Evolutionary conservation across 92 coral and sea anemone species (phyloP), one percentile per base, ranked within the genome.

Genomic region (Phymanthus crucifer): DNA sequence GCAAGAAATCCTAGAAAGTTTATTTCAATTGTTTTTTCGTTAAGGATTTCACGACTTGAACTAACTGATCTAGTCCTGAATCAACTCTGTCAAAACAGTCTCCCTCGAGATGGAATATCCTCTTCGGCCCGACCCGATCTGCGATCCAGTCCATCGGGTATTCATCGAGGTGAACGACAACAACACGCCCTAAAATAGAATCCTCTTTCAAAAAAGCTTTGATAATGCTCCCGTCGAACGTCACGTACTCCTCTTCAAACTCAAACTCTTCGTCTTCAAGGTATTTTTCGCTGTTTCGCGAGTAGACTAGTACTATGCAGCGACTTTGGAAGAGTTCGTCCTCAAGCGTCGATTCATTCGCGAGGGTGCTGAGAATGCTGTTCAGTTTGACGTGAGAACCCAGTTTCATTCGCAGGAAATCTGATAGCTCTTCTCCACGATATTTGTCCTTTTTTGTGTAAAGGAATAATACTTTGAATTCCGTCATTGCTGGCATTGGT

Each of bases 161-260:
- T 36, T 83, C 83, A 46, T 87, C 83, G 7, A 87, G 80, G 67
- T 65, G 81, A 38, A 84, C 89, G 7, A 85, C 76, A 27, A 73
- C 81, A 18, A 89, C 72, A 1, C 83, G 82, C 2, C 77, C 70
- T 21, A 67, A 12, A 32, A 80, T 54, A 17, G 78, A 46, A 21
- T 89, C 92, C 47, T 89, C 78, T 58, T 83, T 67, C n/a, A 89
- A 50, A 50, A 76, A 89, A 9, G 92, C 92, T 74, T 89, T 89
- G 36, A 82, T 89, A 38, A 89, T 81, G 35, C 92, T 77, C 26
- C 92, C 92, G 68, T 89, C 92, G 50, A 89, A 89, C 1, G 84
- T 74, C 3, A 85, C 92, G 48, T 21, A 89, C 23, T 47, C 67
- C 10, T 81, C 83, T 72, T 85, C 77, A 27, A 89, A 81, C 71